Conservation (phyloP, 2,113 vertebrate species). For the Climacteris rufus region DNA sequence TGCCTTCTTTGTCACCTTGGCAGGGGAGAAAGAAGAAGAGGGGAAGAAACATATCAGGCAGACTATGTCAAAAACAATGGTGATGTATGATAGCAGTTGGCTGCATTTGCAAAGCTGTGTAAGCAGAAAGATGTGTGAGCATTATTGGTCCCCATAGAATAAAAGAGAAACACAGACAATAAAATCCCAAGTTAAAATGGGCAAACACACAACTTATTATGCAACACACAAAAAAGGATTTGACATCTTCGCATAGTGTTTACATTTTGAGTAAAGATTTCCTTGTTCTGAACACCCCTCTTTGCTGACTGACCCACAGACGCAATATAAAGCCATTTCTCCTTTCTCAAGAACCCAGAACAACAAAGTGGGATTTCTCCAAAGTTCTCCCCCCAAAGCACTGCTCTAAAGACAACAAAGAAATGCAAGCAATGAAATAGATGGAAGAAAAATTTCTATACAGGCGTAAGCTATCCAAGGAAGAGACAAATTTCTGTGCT, state of each 20-base stretch:
- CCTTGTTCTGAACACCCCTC: background rate
- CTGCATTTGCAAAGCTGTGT: slow-evolving; percentile 15
- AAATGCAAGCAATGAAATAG: background rate
- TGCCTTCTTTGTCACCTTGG: background rate
- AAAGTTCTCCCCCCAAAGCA: background rate
- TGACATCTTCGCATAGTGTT: background rate
- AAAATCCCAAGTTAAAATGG: background rate
- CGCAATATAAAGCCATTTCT: background rate
- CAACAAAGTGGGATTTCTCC: background rate
- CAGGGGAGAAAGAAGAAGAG: background rate
- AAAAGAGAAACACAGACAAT: background rate
- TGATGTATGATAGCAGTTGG: background rate
- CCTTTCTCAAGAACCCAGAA: background rate
- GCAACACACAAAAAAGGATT: background rate
- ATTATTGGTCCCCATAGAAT: background rate
- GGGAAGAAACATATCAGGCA: background rate
- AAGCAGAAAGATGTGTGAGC: background rate
- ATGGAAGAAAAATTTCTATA: background rate
- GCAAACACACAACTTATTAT: background rate
- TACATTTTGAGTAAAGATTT: background rate
- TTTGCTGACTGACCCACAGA: background rate
- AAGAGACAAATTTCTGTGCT: slow-evolving; percentile 15
- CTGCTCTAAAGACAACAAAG: background rate
- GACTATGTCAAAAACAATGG: background rate
- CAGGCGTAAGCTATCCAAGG: background rate